Percentiles rank a stretch among this genome's conserved stretches.
phyloP scores from a whole-genome alignment of 2,888 invertebrate species.

The Parnassius glacialis region DNA sequence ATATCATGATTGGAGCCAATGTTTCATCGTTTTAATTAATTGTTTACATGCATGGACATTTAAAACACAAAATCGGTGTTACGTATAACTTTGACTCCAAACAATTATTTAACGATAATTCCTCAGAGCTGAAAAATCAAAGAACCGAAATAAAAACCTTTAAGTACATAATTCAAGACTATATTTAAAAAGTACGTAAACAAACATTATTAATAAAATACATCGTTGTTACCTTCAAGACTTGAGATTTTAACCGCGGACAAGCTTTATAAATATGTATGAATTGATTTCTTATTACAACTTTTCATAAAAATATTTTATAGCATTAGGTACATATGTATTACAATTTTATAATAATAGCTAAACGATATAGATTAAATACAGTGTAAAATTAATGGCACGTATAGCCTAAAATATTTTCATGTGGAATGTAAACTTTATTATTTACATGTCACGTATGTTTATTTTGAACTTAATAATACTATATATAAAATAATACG shows the following conservation, averaged over 20 bases:
- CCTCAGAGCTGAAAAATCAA: no score
- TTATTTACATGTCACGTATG: slow-evolving; percentile 24
- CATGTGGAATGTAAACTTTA: slow-evolving; percentile 31
- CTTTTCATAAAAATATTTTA: slow-evolving; percentile 5
- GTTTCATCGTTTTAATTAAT: no score
- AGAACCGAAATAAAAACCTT: not conserved
- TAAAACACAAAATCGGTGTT: no score
- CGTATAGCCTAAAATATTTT: slow-evolving; percentile 73
- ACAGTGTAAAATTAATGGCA: slow-evolving; percentile 69
- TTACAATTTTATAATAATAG: slow-evolving; percentile 8
- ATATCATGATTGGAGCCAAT: no score
- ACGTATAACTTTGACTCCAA: no score
- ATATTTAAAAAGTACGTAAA: slow-evolving; percentile 31
- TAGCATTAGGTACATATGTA: slow-evolving; percentile 5
- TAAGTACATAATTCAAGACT: slow-evolving; percentile 29
- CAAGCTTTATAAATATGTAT: slow-evolving; percentile 28
- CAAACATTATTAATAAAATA: slow-evolving; percentile 40
- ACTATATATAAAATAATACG: slow-evolving; percentile 5
- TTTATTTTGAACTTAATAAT: slow-evolving; percentile 1
- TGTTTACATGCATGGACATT: no score
- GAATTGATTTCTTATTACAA: not conserved
- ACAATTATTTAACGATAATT: no score
- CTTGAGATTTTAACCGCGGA: slow-evolving; percentile 25
- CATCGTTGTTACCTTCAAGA: slow-evolving; percentile 45
- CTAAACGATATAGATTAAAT: slow-evolving; percentile 39